A percentile compares a stretch with the other conserved stretches of the same genome.
phyloP scores from a whole-genome alignment of 2,113 vertebrate genomes.

The Cercopithecus mona region DNA sequence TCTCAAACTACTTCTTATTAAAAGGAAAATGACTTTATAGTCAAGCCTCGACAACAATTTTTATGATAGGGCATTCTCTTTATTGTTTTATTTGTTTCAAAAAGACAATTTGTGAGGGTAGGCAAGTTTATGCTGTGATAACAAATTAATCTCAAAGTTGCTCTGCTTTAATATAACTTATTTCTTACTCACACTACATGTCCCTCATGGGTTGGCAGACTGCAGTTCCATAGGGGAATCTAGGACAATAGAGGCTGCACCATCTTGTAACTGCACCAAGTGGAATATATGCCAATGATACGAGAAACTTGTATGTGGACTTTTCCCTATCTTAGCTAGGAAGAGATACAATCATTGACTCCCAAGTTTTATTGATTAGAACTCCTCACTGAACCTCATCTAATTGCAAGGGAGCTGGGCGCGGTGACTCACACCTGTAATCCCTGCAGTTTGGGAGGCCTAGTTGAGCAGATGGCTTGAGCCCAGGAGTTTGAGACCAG shows the following conservation, averaged over 20 bases:
- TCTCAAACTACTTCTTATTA: not conserved
- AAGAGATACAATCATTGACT: not conserved
- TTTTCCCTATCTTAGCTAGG: no score
- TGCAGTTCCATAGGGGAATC: not conserved
- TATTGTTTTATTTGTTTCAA: not conserved
- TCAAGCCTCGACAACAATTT: not conserved
- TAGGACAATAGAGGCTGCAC: not conserved
- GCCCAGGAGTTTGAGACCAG: no score
- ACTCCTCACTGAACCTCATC: not conserved
- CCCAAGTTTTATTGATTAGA: not conserved
- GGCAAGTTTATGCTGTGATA: not conserved
- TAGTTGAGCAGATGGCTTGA: no score
- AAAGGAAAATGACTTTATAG: not conserved
- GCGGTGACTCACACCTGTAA: no score
- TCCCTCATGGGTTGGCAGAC: not conserved
- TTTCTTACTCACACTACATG: not conserved
- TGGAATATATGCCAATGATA: not conserved
- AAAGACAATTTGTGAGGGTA: not conserved
- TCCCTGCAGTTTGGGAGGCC: no score
- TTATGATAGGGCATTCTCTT: not conserved
- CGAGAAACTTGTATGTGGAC: not conserved
- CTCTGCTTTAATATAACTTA: not conserved
- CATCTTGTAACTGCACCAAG: not conserved
- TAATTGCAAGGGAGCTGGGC: not conserved
- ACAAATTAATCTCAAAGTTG: not conserved